phyloP scores from a whole-genome alignment of 2,797 vertebrate genomes.

The Heteromormyrus szaboi region DNA sequence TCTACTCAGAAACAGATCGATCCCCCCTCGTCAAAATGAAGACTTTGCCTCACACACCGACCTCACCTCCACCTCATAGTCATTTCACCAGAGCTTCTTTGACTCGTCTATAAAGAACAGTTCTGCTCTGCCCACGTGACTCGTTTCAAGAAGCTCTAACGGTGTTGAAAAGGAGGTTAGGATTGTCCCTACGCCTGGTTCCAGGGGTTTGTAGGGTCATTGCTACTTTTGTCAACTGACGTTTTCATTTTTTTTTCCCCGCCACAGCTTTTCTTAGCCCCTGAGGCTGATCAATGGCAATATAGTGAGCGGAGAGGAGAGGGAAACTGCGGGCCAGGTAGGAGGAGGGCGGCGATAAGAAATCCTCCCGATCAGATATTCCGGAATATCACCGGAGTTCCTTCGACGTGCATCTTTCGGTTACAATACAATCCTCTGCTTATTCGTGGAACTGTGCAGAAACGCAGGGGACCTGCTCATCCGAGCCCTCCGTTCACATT shows the following conservation, averaged over 20 bases:
- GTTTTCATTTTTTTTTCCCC: constrained; percentile 39
- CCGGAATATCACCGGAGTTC: constrained; percentile 59
- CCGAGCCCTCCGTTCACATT: neutral
- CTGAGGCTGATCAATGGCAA: neutral
- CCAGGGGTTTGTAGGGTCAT: constrained; percentile 57
- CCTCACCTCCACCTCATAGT: neutral
- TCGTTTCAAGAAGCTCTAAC: neutral
- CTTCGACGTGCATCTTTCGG: constrained; percentile 17
- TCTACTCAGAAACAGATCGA: neutral
- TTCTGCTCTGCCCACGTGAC: neutral
- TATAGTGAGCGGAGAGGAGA: constrained; percentile 29
- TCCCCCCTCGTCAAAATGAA: neutral
- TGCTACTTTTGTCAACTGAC: constrained; percentile 62
- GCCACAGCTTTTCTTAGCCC: constrained; percentile 32
- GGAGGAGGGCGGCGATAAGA: constrained; percentile 44
- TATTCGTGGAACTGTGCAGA: constrained; percentile 26
- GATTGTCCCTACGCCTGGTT: constrained; percentile 44
- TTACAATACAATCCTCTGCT: constrained; percentile 31
- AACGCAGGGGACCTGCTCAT: constrained; percentile 33
- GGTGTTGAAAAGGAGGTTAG: constrained; percentile 9
- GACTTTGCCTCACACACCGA: neutral
- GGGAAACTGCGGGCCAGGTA: constrained; percentile 19
- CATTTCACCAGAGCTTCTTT: neutral
- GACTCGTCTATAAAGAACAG: neutral
- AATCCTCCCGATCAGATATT: constrained; percentile 61